phyloP scores from a whole-genome alignment of 37 sponge, comb jelly and placozoan species.

The Oscarella lobularis region DNA sequence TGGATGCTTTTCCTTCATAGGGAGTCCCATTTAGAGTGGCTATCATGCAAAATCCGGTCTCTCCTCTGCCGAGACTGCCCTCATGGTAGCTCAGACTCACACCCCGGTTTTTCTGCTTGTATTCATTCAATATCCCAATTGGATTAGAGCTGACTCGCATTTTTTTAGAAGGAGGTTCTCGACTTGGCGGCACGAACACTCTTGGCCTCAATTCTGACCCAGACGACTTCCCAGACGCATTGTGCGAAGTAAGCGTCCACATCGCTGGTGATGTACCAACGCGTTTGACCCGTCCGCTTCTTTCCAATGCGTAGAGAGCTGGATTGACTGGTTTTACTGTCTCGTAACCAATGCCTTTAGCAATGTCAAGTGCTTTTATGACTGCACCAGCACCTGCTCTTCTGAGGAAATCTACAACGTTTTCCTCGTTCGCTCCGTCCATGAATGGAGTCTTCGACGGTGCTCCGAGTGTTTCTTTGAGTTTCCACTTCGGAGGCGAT shows the following conservation, averaged over 20 bases:
- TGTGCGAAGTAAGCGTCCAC: slow-evolving; percentile 17
- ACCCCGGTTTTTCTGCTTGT: background rate
- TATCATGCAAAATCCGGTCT: too few species aligned
- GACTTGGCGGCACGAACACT: background rate
- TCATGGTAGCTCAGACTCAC: slow-evolving; percentile 1
- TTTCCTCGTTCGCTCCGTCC: too few species aligned
- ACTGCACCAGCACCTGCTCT: slow-evolving; percentile 7
- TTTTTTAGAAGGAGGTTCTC: background rate
- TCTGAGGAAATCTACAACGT: background rate
- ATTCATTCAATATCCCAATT: slow-evolving; percentile 11
- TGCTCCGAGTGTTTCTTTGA: too few species aligned
- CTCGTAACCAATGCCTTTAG: slow-evolving; percentile 20
- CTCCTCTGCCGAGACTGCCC: background rate
- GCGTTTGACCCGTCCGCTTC: slow-evolving; percentile 7
- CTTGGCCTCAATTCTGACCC: too few species aligned
- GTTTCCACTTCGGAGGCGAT: slow-evolving; percentile 15
- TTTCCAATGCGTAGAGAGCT: slow-evolving; percentile 37
- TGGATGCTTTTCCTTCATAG: background rate
- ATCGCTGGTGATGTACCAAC: slow-evolving; percentile 31
- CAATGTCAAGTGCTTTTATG: slow-evolving; percentile 42
- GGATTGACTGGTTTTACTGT: slow-evolving; percentile 44
- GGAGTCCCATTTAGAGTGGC: too few species aligned
- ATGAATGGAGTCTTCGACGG: too few species aligned
- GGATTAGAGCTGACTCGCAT: too few species aligned
- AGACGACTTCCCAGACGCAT: background rate